phyloP scores from a whole-genome alignment of 1,140 invertebrate genomes.

The Dendroctonus valens region DNA sequence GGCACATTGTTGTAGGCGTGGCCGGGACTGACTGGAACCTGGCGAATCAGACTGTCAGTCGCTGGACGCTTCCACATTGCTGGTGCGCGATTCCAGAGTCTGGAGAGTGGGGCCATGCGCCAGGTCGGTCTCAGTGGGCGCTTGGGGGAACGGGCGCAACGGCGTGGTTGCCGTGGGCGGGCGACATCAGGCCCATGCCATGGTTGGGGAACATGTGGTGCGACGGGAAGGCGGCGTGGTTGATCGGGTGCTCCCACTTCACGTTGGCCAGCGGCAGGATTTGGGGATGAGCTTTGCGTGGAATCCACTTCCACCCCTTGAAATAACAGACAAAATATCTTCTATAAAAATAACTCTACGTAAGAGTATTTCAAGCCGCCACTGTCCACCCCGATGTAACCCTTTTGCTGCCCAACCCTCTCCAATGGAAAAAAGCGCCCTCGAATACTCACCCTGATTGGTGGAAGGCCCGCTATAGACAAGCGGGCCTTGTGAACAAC shows the following conservation, averaged over 20 bases:
- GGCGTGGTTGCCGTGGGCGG: conserved; percentile 38
- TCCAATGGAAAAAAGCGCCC: too few species aligned
- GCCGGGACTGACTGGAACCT: conserved; percentile 21
- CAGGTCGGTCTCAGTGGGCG: conserved; percentile 38
- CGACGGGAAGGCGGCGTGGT: conserved; percentile 46
- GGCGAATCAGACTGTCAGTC: too few species aligned
- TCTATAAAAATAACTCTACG: too few species aligned
- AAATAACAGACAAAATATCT: too few species aligned
- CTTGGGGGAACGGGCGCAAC: conserved; percentile 47
- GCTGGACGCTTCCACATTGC: conserved; percentile 9
- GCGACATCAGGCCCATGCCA: conserved; percentile 43
- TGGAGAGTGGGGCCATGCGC: conserved; percentile 22
- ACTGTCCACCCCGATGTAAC: too few species aligned
- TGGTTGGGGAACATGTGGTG: conserved; percentile 41
- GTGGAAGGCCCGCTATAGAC: conserved; percentile 31
- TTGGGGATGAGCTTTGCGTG: conserved; percentile 46
- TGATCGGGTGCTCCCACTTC: conserved; percentile 42
- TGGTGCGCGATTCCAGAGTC: conserved; percentile 23
- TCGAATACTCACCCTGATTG: conserved; percentile 30
- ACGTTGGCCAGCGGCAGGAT: conserved; percentile 41
- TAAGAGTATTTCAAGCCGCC: too few species aligned
- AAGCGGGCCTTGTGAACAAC: conserved; percentile 38
- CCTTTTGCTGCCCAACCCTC: too few species aligned
- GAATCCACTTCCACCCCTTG: too few species aligned
- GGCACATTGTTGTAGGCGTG: conserved; percentile 48